Conservation (phyloP, 2,113 vertebrate species). For the Callaeas wilsoni region DNA sequence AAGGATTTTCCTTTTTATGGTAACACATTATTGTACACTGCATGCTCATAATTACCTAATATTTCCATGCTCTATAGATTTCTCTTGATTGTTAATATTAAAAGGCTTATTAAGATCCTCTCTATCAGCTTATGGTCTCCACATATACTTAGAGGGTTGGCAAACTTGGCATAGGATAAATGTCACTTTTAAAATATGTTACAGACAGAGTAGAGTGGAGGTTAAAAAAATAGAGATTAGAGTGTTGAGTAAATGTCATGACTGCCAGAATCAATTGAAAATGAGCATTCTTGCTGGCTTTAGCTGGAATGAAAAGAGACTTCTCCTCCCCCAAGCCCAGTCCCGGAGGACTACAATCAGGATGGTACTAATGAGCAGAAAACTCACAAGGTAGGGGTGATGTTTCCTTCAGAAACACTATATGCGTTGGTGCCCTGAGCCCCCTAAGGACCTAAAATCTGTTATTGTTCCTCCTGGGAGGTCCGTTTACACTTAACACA, state of each 20-base stretch:
- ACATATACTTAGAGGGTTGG: conserved; percentile 28
- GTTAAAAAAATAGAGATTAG: conserved; percentile 64
- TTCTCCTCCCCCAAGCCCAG: background rate
- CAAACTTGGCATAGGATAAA: conserved; percentile 60
- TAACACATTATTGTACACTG: background rate
- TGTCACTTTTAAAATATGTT: conserved; percentile 66
- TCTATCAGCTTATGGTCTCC: conserved; percentile 22
- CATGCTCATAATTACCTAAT: conserved; percentile 21
- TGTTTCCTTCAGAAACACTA: conserved; percentile 59
- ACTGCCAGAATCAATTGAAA: conserved; percentile 57
- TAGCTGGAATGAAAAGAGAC: conserved; percentile 22
- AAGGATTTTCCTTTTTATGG: conserved; percentile 36
- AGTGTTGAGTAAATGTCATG: conserved; percentile 56
- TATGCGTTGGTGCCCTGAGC: conserved; percentile 46
- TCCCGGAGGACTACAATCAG: conserved; percentile 44
- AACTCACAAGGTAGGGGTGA: conserved; percentile 54
- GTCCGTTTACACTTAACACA: conserved; percentile 73
- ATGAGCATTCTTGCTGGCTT: conserved; percentile 48
- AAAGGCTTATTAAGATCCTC: conserved; percentile 36
- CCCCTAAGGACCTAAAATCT: conserved; percentile 65
- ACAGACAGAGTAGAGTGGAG: conserved; percentile 43
- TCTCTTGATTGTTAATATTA: conserved; percentile 36
- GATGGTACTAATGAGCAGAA: conserved; percentile 62
- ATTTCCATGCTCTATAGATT: conserved; percentile 15
- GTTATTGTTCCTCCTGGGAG: conserved; percentile 75